phyloP scores from a whole-genome alignment of 2,888 invertebrate genomes.

The Empis stercorea region DNA sequence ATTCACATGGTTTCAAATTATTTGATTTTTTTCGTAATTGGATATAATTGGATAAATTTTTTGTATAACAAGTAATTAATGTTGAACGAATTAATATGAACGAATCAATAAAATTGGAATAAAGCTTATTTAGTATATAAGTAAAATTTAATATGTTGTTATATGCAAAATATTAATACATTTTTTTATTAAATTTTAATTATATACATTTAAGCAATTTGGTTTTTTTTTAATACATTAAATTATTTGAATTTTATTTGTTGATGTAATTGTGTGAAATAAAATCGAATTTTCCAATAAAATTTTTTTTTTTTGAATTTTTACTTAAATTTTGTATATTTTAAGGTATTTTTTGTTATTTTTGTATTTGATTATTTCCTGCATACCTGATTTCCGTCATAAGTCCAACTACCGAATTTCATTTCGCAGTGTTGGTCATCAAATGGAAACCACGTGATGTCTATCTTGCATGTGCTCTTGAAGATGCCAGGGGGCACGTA shows the following conservation, averaged over 20 bases:
- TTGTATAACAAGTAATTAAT: neutral
- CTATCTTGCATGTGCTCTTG: slow-evolving; percentile 99
- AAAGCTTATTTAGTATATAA: too few relatives aligned
- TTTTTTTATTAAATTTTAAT: too few relatives aligned
- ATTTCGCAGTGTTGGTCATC: slow-evolving; percentile 99
- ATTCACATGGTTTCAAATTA: slow-evolving; percentile 61
- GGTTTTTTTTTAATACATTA: too few relatives aligned
- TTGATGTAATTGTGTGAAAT: too few relatives aligned
- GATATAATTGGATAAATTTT: too few relatives aligned
- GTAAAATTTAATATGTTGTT: too few relatives aligned
- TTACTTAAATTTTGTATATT: slow-evolving; percentile 6
- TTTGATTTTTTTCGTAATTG: neutral
- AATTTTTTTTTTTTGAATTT: slow-evolving; percentile 4
- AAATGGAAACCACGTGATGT: slow-evolving; percentile 99
- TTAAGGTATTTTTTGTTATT: slow-evolving; percentile 4
- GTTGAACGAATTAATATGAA: neutral
- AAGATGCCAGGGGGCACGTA: slow-evolving; percentile 99
- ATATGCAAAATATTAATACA: too few relatives aligned
- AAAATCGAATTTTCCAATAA: neutral
- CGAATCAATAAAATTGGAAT: neutral
- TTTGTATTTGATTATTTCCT: slow-evolving; percentile 19
- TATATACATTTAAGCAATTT: too few relatives aligned
- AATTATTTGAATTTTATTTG: too few relatives aligned
- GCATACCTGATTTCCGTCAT: slow-evolving; percentile 89
- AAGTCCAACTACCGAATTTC: slow-evolving; percentile 99